A percentile compares a stretch with the other conserved stretches of the same genome.
phyloP scores from a whole-genome alignment of 2,888 invertebrate species.

The Ganaspis brasiliensis region DNA sequence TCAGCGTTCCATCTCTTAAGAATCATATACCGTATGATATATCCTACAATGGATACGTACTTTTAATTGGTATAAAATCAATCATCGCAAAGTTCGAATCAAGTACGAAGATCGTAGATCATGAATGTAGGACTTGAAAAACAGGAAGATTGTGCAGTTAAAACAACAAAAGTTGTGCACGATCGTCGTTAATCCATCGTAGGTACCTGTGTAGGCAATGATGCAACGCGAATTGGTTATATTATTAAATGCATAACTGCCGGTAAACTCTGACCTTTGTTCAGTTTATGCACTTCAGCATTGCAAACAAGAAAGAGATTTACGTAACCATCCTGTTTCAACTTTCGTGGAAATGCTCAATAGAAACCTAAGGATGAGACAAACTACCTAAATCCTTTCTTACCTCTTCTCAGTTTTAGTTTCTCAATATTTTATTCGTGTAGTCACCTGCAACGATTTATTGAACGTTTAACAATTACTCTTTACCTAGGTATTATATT shows the following conservation, averaged over 20 bases:
- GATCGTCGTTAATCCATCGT: conserved; percentile 36
- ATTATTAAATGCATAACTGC: conserved; percentile 58
- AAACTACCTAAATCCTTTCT: neutral
- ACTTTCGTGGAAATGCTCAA: conserved; percentile 24
- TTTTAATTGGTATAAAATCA: conserved; percentile 16
- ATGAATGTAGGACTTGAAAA: conserved; percentile 25
- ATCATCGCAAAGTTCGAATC: conserved; percentile 27
- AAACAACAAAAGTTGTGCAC: conserved; percentile 40
- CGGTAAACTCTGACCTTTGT: conserved; percentile 64
- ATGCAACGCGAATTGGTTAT: conserved; percentile 59
- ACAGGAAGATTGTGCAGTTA: conserved; percentile 30
- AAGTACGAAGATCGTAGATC: conserved; percentile 38
- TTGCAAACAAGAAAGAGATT: conserved; percentile 57
- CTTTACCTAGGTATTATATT: no score
- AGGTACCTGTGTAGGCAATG: conserved; percentile 57
- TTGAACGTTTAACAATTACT: no score
- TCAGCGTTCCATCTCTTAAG: neutral
- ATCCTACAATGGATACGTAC: neutral
- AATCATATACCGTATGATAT: conserved; percentile 9
- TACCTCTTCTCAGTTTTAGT: neutral
- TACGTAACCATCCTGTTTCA: conserved; percentile 54
- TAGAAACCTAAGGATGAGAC: conserved; percentile 18
- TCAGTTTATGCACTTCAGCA: conserved; percentile 35
- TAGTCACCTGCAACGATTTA: neutral
- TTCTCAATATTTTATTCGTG: neutral